Conservation (phyloP, 2,797 vertebrate genomes). For the Scolopax rusticola region DNA sequence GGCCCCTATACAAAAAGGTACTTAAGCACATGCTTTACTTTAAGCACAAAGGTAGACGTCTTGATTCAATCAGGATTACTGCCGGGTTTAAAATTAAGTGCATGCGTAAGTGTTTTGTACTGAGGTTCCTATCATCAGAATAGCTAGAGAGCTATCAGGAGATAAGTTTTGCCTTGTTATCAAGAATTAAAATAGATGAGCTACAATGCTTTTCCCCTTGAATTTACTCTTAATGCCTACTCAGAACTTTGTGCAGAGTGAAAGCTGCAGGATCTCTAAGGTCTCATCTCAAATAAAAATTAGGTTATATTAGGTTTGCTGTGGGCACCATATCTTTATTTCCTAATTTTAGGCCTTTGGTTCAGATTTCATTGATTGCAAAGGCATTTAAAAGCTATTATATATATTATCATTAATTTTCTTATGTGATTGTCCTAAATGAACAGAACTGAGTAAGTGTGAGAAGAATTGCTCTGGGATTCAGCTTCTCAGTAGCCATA, state of each 20-base stretch:
- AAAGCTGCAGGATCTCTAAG: background rate
- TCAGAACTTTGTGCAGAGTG: background rate
- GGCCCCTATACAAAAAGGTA: constrained; percentile 51
- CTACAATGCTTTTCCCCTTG: background rate
- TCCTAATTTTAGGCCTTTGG: background rate
- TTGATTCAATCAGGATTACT: constrained; percentile 56
- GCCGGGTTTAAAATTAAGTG: constrained; percentile 49
- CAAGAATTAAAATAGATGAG: constrained; percentile 5
- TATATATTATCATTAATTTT: background rate
- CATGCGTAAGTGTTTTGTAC: background rate
- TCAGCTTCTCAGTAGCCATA: background rate
- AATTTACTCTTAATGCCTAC: background rate
- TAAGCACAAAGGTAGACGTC: constrained; percentile 56
- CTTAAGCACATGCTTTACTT: constrained; percentile 70
- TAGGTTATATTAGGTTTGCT: background rate
- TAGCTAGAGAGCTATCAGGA: background rate
- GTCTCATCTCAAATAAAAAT: background rate
- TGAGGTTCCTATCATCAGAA: background rate
- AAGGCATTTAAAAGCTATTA: background rate
- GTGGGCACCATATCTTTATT: background rate
- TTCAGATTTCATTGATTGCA: background rate
- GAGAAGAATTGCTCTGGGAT: background rate
- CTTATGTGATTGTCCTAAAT: background rate
- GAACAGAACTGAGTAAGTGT: background rate
- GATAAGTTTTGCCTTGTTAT: constrained; percentile 22